Base-by-base conservation (phyloP, 2,797 vertebrate species). In the Fistularia commersonii region DNA sequence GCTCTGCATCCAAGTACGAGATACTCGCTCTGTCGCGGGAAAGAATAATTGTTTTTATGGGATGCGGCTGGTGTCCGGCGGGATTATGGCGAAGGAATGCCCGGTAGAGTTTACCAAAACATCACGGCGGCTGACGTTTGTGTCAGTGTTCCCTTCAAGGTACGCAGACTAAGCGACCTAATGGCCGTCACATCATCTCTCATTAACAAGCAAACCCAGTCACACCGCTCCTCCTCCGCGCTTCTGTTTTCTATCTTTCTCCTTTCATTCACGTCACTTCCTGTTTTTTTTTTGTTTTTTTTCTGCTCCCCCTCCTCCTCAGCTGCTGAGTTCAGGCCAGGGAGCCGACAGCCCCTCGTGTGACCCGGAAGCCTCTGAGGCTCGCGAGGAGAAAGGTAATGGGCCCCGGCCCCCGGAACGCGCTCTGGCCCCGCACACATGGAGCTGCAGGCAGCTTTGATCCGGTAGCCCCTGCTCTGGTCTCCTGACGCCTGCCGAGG, bases 401-500 rank as follows among this genome's bases (percentile, higher is more conserved):
- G 81, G 85, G 74, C 66, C 80, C 73, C 81, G 67, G 23, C 23
- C 85, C 85, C 80, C 78, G 72, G 79, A 79, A 87, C 76, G 66
- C 72, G 78, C 68, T 74, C 76, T 79, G 80, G 70, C 84, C 81
- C 76, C 66, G 63, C 74, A 79, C 81, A 82, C 81, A 78, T 62
- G 74, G 76, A 77, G 80, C 78, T 61, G 76, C 79, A 54, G 77
- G 82, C 78, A 54, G 79, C 86, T 91, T 90, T 90, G 90, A 91
- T 90, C 88, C 87, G 37, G 82, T 79, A 87, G 82, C 88, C 88
- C 75, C 76, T 48, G 61, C 77, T 82, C 45, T 51, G 84, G 87
- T 90, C 89, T 91, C 89, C 83, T 87, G 89, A 90, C 82, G 83
- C 84, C 87, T 77, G 75, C 75, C 73, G 76, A 91, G 88, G 90